Evolutionary conservation across 2,888 invertebrate genomes (phyloP), one percentile per base, ranked within the genome.

Genomic region (Troides helena): DNA sequence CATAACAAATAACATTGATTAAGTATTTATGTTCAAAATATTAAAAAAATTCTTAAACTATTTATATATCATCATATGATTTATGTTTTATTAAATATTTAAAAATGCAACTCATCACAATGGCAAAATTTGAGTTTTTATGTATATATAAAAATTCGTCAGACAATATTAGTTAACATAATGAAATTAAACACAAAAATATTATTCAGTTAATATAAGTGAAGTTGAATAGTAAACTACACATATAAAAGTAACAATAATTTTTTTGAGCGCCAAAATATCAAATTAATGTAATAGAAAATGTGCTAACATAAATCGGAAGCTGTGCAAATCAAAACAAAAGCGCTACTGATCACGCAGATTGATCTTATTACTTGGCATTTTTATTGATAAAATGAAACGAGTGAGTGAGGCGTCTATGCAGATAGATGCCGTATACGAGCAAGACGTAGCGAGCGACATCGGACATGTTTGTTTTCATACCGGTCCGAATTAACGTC

Each of bases 401-500:
- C 80, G 81, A 82, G 79, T 80, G 83, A 84, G 81, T 81, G 80
- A 84, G 83, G 83, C 80, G 79, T 80, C 81, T 81, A 80, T 81
- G 81, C 75, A 81, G 80, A 82, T 81, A 81, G 77, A 75, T 77
- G 76, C 77, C 77, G 75, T 82, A 83, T 80, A 85, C 84, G 80
- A 80, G 80, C 79, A 81, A 82, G 84, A 79, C 80, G 82, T 84
- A 85, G 80, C 81, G 79, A 85, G 82, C 85, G 86, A 89, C 88
- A 78, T 77, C 77, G 76, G 78, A 78, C 78, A 89, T 90, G 89
- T 91, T 91, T 91, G 90, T 90, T 90, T 91, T 90, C 88, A 88
- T 91, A 91, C 90, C 90, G 91, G 91, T 91, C 90, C 86, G 88
- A 90, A 91, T 92, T 90, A 91, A 90, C 91, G 89, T 90, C 85